A percentile compares a stretch with the other conserved stretches of the same genome.
phyloP scores from a whole-genome alignment of 2,113 vertebrate genomes.

The Stegastes partitus region DNA sequence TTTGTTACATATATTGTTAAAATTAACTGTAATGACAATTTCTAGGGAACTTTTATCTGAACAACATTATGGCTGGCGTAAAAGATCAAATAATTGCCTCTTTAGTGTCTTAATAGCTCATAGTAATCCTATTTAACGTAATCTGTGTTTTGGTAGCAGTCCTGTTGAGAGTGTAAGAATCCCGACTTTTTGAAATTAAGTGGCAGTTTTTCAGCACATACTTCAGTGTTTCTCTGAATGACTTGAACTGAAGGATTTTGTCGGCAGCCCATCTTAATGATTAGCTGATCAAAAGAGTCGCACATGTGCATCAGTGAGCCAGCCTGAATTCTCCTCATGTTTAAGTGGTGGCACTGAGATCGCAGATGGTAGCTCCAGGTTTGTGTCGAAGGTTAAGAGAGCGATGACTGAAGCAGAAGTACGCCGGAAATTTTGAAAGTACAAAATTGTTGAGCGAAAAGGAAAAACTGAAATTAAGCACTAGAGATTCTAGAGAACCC shows the following conservation, averaged over 20 bases:
- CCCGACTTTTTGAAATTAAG: not conserved
- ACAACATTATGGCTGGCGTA: not conserved
- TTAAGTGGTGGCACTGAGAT: conserved; percentile 13
- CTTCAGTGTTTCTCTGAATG: conserved; percentile 20
- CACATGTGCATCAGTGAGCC: conserved; percentile 6
- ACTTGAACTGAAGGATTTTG: conserved; percentile 23
- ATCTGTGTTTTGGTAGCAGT: conserved; percentile 8
- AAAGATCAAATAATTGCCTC: conserved; percentile 7
- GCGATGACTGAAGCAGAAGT: not conserved
- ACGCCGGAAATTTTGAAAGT: no score
- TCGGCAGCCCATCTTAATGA: conserved; percentile 26
- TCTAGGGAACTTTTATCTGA: not conserved
- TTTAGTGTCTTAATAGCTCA: conserved; percentile 8
- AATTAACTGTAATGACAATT: not conserved
- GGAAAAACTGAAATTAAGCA: no score
- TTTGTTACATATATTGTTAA: not conserved
- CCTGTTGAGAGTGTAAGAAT: not conserved
- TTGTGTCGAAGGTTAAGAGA: not conserved
- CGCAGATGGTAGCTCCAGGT: not conserved
- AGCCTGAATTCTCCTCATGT: conserved; percentile 4
- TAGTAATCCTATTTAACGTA: not conserved
- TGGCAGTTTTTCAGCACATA: conserved; percentile 2
- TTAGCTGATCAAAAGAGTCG: conserved; percentile 26
- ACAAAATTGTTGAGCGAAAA: not conserved
- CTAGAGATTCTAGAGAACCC: not conserved